Evolutionary conservation across 2,888 invertebrate genomes (phyloP).

Genomic region (Eupithecia inturbata): DNA sequence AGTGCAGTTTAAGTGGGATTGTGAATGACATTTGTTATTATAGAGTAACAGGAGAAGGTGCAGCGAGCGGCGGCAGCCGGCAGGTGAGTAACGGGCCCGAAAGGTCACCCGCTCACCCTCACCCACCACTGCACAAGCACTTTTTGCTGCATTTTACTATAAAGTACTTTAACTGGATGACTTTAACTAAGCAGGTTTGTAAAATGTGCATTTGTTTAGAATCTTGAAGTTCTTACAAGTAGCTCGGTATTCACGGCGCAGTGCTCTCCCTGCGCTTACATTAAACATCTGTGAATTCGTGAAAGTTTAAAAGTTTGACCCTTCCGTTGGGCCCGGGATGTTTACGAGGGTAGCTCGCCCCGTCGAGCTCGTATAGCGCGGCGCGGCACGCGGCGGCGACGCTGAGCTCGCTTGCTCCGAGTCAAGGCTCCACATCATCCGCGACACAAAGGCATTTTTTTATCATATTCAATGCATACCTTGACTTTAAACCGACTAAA

Average conservation of each 20-base stretch:
- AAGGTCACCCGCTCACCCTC: constrained; percentile 63
- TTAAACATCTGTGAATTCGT: background rate
- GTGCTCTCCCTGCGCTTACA: background rate
- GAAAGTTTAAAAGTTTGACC: constrained; percentile 24
- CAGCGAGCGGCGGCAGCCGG: constrained; percentile 71
- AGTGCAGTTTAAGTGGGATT: background rate
- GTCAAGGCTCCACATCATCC: background rate
- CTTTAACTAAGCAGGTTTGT: background rate
- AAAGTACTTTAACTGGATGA: background rate
- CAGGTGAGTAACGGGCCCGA: constrained; percentile 66
- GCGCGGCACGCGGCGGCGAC: background rate
- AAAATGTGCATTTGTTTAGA: background rate
- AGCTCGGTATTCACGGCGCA: background rate
- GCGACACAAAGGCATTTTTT: constrained; percentile 6
- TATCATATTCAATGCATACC: constrained; percentile 21
- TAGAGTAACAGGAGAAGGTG: background rate
- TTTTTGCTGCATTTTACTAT: background rate
- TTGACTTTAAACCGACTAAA: constrained; percentile 24
- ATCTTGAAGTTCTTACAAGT: background rate
- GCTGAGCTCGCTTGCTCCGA: background rate
- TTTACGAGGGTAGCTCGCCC: background rate
- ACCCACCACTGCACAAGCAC: background rate
- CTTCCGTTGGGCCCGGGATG: background rate
- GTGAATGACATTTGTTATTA: background rate
- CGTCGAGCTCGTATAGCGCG: background rate